Conservation (phyloP, 2,888 invertebrate species). For the Cryptocephalus primarius region DNA sequence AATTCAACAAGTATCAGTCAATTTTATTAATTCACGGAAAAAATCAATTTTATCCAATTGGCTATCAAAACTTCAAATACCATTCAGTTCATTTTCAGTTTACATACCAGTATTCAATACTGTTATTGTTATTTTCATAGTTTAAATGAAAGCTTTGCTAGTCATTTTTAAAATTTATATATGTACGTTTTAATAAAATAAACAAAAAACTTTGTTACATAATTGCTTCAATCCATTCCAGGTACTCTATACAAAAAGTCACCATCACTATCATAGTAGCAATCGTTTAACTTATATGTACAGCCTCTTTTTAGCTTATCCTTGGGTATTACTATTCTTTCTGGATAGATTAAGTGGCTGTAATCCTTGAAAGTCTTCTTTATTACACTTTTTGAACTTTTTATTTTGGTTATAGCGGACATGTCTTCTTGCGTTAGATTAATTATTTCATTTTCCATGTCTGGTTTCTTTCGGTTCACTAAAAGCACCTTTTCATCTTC, state of each 20-base stretch:
- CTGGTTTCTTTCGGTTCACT: conserved; percentile 2
- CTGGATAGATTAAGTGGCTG: conserved; percentile 39
- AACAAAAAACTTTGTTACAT: conserved; percentile 6
- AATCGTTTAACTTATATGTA: conserved; percentile 65
- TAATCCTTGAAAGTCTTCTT: conserved; percentile 17
- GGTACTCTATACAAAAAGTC: conserved; percentile 69
- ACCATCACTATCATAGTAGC: conserved; percentile 73
- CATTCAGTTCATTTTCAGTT: no score
- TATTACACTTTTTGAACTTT: conserved; percentile 6
- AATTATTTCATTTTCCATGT: conserved; percentile 2
- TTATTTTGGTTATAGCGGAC: conserved; percentile 9
- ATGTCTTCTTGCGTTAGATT: conserved; percentile 8
- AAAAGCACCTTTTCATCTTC: conserved; percentile 20
- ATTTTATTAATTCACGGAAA: no score
- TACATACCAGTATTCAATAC: no score
- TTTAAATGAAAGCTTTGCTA: conserved; percentile 20
- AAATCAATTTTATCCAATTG: no score
- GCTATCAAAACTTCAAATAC: no score
- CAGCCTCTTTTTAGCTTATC: conserved; percentile 50
- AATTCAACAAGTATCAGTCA: no score
- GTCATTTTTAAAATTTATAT: conserved; percentile 27
- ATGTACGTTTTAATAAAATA: conserved; percentile 20
- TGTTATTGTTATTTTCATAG: conserved; percentile 8
- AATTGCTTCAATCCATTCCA: conserved; percentile 41
- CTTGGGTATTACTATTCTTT: conserved; percentile 59